Percentiles rank a stretch among this genome's conserved stretches.
These are phyloP conservation scores for Acanthaster planci DNA, from an alignment of 35 echinoderm and acorn worm genomes.

Conservation along the genomic window DNA sequence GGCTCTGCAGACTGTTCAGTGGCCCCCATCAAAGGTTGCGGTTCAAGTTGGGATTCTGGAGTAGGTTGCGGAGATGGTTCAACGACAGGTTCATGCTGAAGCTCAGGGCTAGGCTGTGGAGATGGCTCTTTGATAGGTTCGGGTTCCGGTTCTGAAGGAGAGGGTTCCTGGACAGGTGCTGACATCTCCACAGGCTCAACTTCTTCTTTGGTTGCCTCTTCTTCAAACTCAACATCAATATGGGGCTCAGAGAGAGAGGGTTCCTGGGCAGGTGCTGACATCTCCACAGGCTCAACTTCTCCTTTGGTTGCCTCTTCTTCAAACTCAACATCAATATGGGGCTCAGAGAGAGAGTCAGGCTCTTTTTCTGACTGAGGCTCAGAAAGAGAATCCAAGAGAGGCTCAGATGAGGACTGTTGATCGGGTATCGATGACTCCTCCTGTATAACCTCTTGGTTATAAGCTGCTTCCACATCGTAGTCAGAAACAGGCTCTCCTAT, in stretches of 20 bases:
- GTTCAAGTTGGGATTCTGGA: constrained; percentile 35
- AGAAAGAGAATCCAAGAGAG: constrained; percentile 3
- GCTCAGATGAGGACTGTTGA: not conserved
- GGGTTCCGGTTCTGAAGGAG: not conserved
- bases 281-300: not conserved
- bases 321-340: constrained; percentile 22
- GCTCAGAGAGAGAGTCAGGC: constrained; percentile 19
- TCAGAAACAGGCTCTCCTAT: not conserved
- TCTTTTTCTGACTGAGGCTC: constrained; percentile 26
- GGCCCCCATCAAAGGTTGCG: not conserved
- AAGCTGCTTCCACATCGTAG: too few relatives aligned
- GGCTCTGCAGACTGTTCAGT: not conserved
- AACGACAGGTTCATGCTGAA: constrained; percentile 18
- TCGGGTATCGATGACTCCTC: constrained; percentile 11
- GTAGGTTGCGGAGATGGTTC: not conserved
- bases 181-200: not conserved
- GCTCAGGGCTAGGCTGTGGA: constrained; percentile 10
- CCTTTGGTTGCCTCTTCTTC: constrained; percentile 25
- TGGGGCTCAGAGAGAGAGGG: constrained; percentile 2
- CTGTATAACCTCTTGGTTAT: not conserved
- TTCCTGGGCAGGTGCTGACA: constrained; percentile 13
- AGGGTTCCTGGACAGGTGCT: constrained; percentile 11
- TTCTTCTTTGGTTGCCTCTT: not conserved
- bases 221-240: constrained; percentile 3
- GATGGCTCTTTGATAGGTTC: not conserved